Conservation (phyloP, 2,113 vertebrate genomes). For the Cyrtonyx montezumae region DNA sequence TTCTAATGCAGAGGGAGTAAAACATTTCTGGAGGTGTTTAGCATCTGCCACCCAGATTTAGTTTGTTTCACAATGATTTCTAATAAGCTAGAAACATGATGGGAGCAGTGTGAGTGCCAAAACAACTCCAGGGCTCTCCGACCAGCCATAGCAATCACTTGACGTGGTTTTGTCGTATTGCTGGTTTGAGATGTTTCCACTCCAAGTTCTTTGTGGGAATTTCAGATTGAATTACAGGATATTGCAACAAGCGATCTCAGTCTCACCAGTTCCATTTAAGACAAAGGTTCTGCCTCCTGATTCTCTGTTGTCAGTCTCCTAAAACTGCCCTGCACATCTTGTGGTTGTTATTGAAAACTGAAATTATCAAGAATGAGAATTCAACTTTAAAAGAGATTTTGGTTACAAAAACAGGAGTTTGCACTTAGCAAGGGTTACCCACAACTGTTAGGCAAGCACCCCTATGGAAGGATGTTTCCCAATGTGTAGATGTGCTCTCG, state of each 20-base stretch:
- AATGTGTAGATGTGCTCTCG: neutral
- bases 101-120: neutral
- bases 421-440: neutral
- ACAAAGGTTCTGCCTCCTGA: neutral
- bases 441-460: neutral
- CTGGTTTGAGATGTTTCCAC: neutral
- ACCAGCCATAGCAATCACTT: neutral
- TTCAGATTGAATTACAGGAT: neutral
- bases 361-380: neutral
- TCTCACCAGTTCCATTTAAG: neutral
- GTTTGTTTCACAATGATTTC: conserved; percentile 6
- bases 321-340: neutral
- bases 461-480: neutral
- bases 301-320: neutral
- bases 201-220: neutral
- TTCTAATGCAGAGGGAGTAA: neutral
- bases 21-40: neutral
- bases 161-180: neutral
- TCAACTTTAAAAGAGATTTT: neutral
- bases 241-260: neutral
- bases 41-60: conserved; percentile 11
- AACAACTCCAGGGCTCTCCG: neutral
- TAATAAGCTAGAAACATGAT: neutral
- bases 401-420: neutral
- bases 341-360: neutral